Base-by-base conservation (phyloP, 2,888 invertebrate genomes). In the Antitype chi region DNA sequence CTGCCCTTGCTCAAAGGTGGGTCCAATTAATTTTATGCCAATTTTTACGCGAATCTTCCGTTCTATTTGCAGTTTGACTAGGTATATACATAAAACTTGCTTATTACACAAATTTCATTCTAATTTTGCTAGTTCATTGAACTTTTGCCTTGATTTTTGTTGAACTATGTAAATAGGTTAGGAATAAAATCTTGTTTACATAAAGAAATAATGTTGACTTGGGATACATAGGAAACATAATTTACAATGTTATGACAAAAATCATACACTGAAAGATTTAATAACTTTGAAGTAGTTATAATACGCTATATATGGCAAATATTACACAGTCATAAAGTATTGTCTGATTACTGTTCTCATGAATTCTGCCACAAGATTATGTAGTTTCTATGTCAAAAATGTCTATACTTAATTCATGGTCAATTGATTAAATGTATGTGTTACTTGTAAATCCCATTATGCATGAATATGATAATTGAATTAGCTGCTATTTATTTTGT, bases 1-100 rank as follows among this genome's bases (percentile, higher is more conserved):
- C 97, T 99, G 96, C 99, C 99, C 91, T 98, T 98, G 93, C 98
- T 99, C 91, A 99, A 99, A 99, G 99, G 99, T 99, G 93, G 95
- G 97, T 95, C 79, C 76, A 78, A 79, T 68, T 70, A 78, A 77
- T 75, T 79, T 68, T 76, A 71, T 80, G 63, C 60, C 64, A 28
- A 79, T 38, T 74, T 71, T 55, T 76, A 77, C 23, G 64, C 23
- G 67, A 60, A 59, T 80, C 49, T 80, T 67, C 64, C 43, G 62
- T 73, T 78, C 25, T 78, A 28, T 64, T 79, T 73, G 55, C 28
- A 55, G 47, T 66, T 73, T 74, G 47, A 57, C 28, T 63, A 52
- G 25, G 9, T 64, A 69, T 69, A 66, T 73, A 72, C 63, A 25
- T 69, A 53, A 57, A 79, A 52, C 23, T 60, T n/a, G 49, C 68